phyloP scores from a whole-genome alignment of 2,113 vertebrate species.

The Vulpes vulpes region DNA sequence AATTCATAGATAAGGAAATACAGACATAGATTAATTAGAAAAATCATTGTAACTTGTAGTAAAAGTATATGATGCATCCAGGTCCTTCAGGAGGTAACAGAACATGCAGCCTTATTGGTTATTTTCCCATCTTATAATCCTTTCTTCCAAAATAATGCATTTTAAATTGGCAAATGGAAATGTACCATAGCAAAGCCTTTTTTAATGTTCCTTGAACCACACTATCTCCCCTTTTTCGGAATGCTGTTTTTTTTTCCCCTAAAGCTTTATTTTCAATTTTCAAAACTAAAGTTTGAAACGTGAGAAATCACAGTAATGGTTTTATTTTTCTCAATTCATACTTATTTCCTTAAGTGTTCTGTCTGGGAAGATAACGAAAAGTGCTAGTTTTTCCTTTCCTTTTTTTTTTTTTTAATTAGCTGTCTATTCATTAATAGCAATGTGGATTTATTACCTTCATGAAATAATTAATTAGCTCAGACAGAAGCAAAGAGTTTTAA shows the following conservation, averaged over 20 bases:
- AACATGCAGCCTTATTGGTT: no score
- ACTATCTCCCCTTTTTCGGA: background rate
- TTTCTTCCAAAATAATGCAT: background rate
- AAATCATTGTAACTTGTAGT: background rate
- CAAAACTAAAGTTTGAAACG: slow-evolving; percentile 32
- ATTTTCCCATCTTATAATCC: background rate
- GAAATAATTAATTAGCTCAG: slow-evolving; percentile 61
- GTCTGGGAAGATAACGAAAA: slow-evolving; percentile 1
- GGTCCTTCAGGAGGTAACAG: background rate
- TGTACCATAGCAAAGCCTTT: background rate
- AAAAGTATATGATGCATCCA: background rate
- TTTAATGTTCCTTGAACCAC: slow-evolving; percentile 30
- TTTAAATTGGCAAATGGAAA: background rate
- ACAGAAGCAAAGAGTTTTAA: background rate
- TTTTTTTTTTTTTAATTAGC: background rate
- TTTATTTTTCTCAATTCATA: slow-evolving; percentile 51
- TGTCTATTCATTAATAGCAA: slow-evolving; percentile 46
- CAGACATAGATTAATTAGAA: slow-evolving; percentile 19
- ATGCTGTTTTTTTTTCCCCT: background rate
- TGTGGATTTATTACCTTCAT: slow-evolving; percentile 36
- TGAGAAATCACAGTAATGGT: slow-evolving; percentile 16
- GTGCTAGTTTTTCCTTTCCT: background rate
- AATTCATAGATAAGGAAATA: background rate
- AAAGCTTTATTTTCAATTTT: slow-evolving; percentile 53
- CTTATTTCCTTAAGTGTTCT: slow-evolving; percentile 38